Conservation (phyloP, 2,113 vertebrate genomes). For the Antechinus flavipes region DNA sequence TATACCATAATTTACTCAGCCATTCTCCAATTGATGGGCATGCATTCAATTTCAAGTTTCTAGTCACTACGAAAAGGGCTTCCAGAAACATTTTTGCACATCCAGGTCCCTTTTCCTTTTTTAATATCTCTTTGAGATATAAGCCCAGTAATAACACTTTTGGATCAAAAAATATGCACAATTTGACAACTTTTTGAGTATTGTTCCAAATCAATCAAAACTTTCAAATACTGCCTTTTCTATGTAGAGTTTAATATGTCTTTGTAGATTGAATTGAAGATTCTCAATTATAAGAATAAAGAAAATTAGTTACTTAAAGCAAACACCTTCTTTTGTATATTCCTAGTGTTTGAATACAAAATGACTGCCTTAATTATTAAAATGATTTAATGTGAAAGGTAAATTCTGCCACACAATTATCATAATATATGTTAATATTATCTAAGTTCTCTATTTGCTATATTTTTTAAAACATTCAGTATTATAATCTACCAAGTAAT, state of each 20-base stretch:
- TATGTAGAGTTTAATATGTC: neutral
- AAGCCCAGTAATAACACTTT: too few species aligned
- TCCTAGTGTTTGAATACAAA: neutral
- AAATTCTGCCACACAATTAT: slow-evolving; percentile 12
- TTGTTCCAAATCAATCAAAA: neutral
- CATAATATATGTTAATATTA: neutral
- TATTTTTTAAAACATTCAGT: neutral
- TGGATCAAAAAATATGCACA: too few species aligned
- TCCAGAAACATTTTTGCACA: too few species aligned
- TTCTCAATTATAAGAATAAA: neutral
- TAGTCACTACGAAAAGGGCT: too few species aligned
- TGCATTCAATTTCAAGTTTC: too few species aligned
- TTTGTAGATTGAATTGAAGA: neutral
- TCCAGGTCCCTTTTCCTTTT: too few species aligned
- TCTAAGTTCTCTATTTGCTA: neutral
- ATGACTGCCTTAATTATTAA: neutral
- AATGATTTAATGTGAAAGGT: slow-evolving; percentile 3
- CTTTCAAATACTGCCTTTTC: neutral
- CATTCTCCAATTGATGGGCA: too few species aligned
- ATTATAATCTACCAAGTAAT: neutral
- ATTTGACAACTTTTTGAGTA: too few species aligned
- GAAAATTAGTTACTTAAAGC: neutral
- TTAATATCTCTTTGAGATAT: too few species aligned
- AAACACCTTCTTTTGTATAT: neutral
- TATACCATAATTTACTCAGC: too few species aligned